A percentile compares a stretch with the other conserved stretches of the same genome.
phyloP scores from a whole-genome alignment of 1,140 invertebrate genomes.

The Drosophila arawakana region DNA sequence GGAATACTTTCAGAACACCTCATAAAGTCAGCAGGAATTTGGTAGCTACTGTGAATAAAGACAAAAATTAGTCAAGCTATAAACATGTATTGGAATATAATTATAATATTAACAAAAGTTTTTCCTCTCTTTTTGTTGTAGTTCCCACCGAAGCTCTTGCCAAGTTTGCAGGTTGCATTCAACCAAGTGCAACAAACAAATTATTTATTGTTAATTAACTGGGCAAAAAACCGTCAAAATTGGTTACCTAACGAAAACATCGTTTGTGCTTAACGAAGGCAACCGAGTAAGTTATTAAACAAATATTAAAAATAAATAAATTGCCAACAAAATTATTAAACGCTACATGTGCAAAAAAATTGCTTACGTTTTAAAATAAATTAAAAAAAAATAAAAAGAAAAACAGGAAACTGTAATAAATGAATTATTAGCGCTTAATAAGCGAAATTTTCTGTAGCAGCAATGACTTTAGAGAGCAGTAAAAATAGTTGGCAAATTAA shows the following conservation, averaged over 20 bases:
- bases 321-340: background rate
- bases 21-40: slow-evolving; percentile 17
- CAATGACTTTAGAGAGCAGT: too few species aligned
- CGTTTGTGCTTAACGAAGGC: slow-evolving; percentile 79
- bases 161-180: slow-evolving; percentile 5
- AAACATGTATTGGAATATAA: background rate
- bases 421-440: too few species aligned
- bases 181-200: slow-evolving; percentile 35
- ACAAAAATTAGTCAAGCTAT: slow-evolving; percentile 9
- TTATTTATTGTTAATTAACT: slow-evolving; percentile 26
- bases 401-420: background rate
- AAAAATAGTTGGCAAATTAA: too few species aligned
- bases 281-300: slow-evolving; percentile 65
- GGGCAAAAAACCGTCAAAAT: slow-evolving; percentile 75
- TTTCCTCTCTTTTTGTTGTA: slow-evolving; percentile 48
- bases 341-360: background rate
- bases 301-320: background rate
- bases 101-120: slow-evolving; percentile 17
- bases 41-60: background rate
- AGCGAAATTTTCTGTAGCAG: too few species aligned
- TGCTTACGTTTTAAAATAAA: background rate
- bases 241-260: slow-evolving; percentile 84
- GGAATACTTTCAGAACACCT: slow-evolving; percentile 1
- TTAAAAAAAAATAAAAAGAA: background rate
- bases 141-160: slow-evolving; percentile 12